Evolutionary conservation across 2,888 invertebrate species (phyloP).

Genomic region (Hyposoter dolosus): DNA sequence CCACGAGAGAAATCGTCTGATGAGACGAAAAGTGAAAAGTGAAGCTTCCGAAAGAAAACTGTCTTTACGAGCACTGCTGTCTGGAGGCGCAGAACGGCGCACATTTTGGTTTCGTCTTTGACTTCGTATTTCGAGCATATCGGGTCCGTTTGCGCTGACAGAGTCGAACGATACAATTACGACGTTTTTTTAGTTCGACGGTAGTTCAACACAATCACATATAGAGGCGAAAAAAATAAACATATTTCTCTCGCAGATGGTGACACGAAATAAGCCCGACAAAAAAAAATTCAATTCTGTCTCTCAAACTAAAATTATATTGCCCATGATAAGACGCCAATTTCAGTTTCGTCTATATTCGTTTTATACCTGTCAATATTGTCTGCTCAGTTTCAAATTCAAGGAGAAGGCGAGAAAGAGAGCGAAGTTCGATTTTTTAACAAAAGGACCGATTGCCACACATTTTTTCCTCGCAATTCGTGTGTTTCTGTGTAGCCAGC

Average conservation of each 20-base stretch:
- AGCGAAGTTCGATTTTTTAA: background rate
- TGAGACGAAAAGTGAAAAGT: conserved; percentile 16
- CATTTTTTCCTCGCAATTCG: background rate
- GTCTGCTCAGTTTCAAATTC: background rate
- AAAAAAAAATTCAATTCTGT: background rate
- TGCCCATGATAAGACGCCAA: background rate
- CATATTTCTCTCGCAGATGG: background rate
- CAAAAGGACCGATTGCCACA: background rate
- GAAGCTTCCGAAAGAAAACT: conserved; percentile 28
- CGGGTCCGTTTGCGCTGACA: conserved; percentile 53
- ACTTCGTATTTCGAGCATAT: conserved; percentile 60
- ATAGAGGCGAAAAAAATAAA: background rate
- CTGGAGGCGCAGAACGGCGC: background rate
- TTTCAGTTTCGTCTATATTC: background rate
- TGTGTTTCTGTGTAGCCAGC: background rate
- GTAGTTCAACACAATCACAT: background rate
- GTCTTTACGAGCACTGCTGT: conserved; percentile 2
- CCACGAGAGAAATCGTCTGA: conserved; percentile 9
- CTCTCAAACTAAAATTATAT: background rate
- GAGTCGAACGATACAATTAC: conserved; percentile 37
- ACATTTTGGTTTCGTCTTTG: conserved; percentile 29
- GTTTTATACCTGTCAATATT: background rate
- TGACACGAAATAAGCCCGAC: background rate
- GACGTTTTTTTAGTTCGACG: background rate
- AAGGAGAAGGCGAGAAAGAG: background rate